These are phyloP conservation scores for Loris lydekkerianus DNA, from an alignment of 2,797 vertebrate genomes.

Conservation along the genomic window DNA sequence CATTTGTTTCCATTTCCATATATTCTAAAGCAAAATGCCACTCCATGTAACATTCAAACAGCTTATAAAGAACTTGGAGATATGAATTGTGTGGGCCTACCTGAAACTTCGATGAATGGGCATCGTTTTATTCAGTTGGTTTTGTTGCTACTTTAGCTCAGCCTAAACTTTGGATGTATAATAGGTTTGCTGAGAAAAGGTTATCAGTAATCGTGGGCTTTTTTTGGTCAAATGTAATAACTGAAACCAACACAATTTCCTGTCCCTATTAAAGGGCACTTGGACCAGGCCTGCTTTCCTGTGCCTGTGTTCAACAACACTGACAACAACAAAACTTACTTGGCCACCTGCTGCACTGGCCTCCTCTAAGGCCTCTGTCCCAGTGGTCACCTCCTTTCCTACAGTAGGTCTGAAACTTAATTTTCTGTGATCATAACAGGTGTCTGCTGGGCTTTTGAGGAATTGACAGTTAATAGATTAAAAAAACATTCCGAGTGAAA, in stretches of 20 bases:
- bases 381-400: background rate
- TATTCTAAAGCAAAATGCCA: constrained; percentile 69
- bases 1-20: constrained; percentile 73
- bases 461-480: background rate
- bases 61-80: constrained; percentile 43
- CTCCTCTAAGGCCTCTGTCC: background rate
- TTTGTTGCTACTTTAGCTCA: constrained; percentile 35
- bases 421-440: background rate
- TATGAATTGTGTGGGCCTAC: constrained; percentile 27
- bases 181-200: constrained; percentile 22
- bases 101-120: constrained; percentile 61
- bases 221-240: constrained; percentile 15
- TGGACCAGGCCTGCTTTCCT: background rate
- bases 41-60: constrained; percentile 52
- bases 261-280: background rate
- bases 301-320: background rate
- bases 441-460: background rate
- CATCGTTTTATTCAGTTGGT: constrained; percentile 32
- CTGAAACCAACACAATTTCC: constrained; percentile 31
- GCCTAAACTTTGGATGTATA: constrained; percentile 23
- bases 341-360: background rate
- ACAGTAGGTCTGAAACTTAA: background rate
- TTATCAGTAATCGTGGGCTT: constrained; percentile 2
- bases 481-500: background rate
- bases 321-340: background rate